Evolutionary conservation across 2,797 vertebrate species (phyloP).

Genomic region (Lepidocolaptes lacrymiger): DNA sequence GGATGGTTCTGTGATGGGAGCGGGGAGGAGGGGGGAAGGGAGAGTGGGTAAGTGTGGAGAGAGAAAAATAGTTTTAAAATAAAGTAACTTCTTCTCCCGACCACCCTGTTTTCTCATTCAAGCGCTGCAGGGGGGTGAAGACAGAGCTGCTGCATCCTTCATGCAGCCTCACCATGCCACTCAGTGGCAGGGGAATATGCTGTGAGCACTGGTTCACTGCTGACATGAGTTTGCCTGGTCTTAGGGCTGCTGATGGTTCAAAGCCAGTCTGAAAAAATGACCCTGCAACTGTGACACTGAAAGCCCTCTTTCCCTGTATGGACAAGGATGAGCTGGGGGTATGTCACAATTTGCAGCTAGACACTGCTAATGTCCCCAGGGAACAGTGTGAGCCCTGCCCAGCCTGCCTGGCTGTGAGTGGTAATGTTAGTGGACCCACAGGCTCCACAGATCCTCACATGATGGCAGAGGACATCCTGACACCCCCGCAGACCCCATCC

Average conservation of each 20-base stretch:
- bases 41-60: neutral
- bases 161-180: rapidly evolving
- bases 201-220: neutral
- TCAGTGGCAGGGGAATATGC: neutral
- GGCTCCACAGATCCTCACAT: rapidly evolving
- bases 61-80: neutral
- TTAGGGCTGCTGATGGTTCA: neutral
- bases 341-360: neutral
- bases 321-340: neutral
- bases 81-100: neutral
- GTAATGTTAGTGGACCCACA: neutral
- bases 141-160: neutral
- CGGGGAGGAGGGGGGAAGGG: neutral
- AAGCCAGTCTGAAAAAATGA: neutral
- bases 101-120: neutral
- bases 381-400: rapidly evolving
- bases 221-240: neutral
- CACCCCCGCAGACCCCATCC: neutral
- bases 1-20: neutral
- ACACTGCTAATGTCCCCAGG: rapidly evolving
- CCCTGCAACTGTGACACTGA: rapidly evolving
- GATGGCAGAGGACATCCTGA: neutral
- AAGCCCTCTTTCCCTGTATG: neutral
- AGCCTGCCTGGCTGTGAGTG: neutral
- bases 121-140: rapidly evolving